Evolutionary conservation across 2,797 vertebrate species (phyloP).

Genomic region (Hybognathus amarus): DNA sequence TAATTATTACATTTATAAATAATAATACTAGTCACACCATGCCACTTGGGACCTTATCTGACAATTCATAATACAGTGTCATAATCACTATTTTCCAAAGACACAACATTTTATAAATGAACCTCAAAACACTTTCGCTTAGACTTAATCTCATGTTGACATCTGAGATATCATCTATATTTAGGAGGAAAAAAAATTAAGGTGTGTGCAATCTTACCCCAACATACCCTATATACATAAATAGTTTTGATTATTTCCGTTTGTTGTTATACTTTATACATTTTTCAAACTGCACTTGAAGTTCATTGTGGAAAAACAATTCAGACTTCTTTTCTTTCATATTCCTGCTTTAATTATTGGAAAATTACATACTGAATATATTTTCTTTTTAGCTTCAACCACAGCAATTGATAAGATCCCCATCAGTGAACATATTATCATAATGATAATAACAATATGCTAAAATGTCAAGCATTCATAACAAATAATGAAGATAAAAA

Average conservation of each 20-base stretch:
- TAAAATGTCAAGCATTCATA: constrained; percentile 4
- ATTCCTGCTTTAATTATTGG: background rate
- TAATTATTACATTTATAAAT: background rate
- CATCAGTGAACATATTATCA: background rate
- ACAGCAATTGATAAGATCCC: background rate
- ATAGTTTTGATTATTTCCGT: background rate
- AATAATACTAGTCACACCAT: background rate
- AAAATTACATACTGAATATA: background rate
- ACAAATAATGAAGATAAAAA: background rate
- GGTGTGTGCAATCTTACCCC: too few species aligned
- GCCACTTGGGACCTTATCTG: background rate
- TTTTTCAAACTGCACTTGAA: background rate
- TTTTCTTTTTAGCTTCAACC: background rate
- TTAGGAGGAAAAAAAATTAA: too few species aligned
- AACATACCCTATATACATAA: background rate
- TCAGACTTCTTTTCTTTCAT: background rate
- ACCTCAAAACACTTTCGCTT: background rate
- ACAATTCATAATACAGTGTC: too few species aligned
- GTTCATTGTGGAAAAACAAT: background rate
- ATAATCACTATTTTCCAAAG: too few species aligned
- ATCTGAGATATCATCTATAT: too few species aligned
- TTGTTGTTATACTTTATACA: background rate
- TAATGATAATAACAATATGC: background rate
- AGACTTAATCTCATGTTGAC: background rate
- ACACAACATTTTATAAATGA: too few species aligned